Evolutionary conservation across 2,888 invertebrate species (phyloP).

Genomic region (Hypsopygia costalis): DNA sequence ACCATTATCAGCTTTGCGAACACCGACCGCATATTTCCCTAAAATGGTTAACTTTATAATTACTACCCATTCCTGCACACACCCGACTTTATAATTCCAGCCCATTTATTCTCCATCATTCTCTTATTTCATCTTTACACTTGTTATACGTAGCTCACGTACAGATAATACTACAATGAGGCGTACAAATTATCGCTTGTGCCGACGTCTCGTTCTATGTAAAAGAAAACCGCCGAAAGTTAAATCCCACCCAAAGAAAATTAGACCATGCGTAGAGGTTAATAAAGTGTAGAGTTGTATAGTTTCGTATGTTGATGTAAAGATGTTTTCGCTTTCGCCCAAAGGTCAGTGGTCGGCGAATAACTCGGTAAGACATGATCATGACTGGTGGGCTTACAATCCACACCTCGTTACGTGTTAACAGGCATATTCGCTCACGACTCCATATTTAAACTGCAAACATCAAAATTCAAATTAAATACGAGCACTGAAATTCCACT

Average conservation of each 20-base stretch:
- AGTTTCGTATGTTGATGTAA: constrained; percentile 19
- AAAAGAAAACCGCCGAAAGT: constrained; percentile 48
- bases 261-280: constrained; percentile 18
- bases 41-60: constrained; percentile 31
- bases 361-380: constrained; percentile 78
- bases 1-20: too few species aligned
- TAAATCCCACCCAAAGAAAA: constrained; percentile 19
- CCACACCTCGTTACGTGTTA: constrained; percentile 80
- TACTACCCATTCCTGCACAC: constrained; percentile 43
- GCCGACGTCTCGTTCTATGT: constrained; percentile 54
- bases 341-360: constrained; percentile 75
- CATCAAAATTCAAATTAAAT: constrained; percentile 51
- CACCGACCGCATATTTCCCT: too few species aligned
- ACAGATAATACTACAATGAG: constrained; percentile 75
- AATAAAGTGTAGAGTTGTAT: constrained; percentile 29
- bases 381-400: constrained; percentile 77
- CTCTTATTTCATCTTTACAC: constrained; percentile 56
- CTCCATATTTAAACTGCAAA: constrained; percentile 71
- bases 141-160: constrained; percentile 70
- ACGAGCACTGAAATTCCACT: constrained; percentile 30
- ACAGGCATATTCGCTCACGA: constrained; percentile 79
- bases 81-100: constrained; percentile 48
- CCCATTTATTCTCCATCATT: constrained; percentile 58
- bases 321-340: constrained; percentile 44
- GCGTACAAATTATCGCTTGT: constrained; percentile 76